These are phyloP conservation scores for Bergia puertoricense DNA, from an alignment of 92 coral and sea anemone species.

Conservation along the genomic window DNA sequence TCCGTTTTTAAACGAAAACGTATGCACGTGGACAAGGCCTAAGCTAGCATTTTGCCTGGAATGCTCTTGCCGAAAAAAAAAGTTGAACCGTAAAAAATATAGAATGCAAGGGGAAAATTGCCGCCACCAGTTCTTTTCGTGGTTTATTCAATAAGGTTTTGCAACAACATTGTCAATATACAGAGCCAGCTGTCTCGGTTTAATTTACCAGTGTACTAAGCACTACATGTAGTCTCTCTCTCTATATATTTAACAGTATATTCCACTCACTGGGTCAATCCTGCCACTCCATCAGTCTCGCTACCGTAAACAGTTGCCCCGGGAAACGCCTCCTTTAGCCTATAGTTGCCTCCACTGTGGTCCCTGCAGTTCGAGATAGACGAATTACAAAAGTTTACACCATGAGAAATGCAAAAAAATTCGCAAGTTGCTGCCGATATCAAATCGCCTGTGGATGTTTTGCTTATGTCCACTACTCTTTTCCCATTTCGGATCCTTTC, in stretches of 20 bases:
- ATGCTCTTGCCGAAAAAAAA: too few species aligned
- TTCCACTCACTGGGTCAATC: conserved; percentile 24
- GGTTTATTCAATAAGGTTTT: too few species aligned
- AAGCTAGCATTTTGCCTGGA: too few species aligned
- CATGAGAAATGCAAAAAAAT: neutral
- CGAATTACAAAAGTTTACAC: neutral
- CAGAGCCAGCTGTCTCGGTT: too few species aligned
- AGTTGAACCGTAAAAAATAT: too few species aligned
- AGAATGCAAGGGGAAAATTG: too few species aligned
- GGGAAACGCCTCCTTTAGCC: conserved; percentile 59
- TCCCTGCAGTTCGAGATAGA: conserved; percentile 48
- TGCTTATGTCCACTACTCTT: neutral
- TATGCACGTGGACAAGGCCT: too few species aligned
- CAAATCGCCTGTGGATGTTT: neutral
- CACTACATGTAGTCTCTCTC: too few species aligned
- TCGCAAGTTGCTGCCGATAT: neutral
- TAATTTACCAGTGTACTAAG: neutral
- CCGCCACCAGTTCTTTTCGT: too few species aligned
- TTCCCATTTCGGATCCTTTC: too few species aligned
- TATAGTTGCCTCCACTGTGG: conserved; percentile 70
- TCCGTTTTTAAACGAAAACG: too few species aligned
- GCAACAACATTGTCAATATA: too few species aligned
- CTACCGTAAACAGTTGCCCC: conserved; percentile 57
- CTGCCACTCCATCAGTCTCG: conserved; percentile 57
- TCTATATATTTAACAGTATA: neutral